Percentiles rank a stretch among this genome's conserved stretches.
Evolutionary conservation across 2,888 invertebrate genomes (phyloP).

Genomic region (Sinhomidia bicolor): DNA sequence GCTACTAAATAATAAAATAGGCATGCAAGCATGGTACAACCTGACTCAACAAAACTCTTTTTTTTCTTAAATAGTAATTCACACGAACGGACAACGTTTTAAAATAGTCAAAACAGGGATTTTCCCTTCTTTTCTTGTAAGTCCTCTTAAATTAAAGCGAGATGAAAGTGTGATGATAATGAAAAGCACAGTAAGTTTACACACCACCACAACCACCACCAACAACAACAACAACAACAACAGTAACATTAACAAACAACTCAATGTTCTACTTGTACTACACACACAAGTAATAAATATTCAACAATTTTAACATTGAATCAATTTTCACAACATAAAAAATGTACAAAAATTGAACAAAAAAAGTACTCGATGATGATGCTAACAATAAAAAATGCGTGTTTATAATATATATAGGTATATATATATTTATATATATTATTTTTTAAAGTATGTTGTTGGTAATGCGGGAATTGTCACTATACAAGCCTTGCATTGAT

Average conservation of each 20-base stretch:
- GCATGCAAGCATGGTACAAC: not conserved
- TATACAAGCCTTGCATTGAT: conserved; percentile 29
- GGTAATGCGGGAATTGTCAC: conserved; percentile 36
- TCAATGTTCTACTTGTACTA: too few relatives aligned
- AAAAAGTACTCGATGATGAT: not conserved
- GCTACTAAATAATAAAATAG: not conserved
- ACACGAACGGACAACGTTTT: not conserved
- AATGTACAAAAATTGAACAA: not conserved
- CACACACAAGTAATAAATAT: not conserved
- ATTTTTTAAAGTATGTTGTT: not conserved
- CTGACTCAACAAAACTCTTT: not conserved
- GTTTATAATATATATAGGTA: not conserved
- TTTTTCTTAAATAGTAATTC: not conserved
- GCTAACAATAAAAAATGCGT: not conserved
- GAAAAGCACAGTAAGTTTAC: not conserved
- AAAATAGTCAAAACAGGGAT: not conserved
- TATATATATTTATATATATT: too few relatives aligned
- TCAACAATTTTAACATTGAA: not conserved
- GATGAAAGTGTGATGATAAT: not conserved
- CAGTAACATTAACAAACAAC: too few relatives aligned
- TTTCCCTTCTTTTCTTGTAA: too few relatives aligned
- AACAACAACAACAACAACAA: too few relatives aligned
- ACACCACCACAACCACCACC: not conserved
- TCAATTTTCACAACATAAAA: conserved; percentile 26
- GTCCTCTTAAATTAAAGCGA: not conserved